Evolutionary conservation across 2,888 invertebrate species (phyloP), one percentile per base, ranked within the genome.

Genomic region (Ramazzottius varieornatus): DNA sequence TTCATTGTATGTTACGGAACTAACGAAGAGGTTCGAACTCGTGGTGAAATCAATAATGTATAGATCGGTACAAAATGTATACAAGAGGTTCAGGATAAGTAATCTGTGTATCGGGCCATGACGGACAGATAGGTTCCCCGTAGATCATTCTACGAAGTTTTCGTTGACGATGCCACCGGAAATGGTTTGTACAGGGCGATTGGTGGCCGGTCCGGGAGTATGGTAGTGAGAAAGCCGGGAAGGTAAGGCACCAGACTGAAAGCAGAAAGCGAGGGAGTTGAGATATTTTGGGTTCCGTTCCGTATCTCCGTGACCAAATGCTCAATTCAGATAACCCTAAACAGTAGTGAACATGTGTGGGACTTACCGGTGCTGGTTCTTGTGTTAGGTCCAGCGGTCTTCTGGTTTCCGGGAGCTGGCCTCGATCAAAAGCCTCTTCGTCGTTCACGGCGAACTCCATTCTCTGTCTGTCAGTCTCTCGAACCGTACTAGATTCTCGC

Each of bases 111-210:
- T n/a, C n/a, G n/a, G n/a, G n/a, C n/a, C n/a, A n/a, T n/a, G n/a
- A n/a, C n/a, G n/a, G n/a, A n/a, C n/a, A n/a, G n/a, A n/a, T n/a
- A n/a, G n/a, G n/a, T n/a, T n/a, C n/a, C n/a, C n/a, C n/a, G n/a
- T n/a, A n/a, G n/a, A n/a, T n/a, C n/a, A n/a, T n/a, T n/a, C n/a
- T n/a, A n/a, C n/a, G n/a, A 54, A 54, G 29, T 54, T 54, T 54
- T 54, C n/a, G 29, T 54, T 54, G 29, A 54, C 54, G 24, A 54
- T 54, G 20, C 54, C 54, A 8, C 54, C 54, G 54, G 54, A 54
- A 24, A 54, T 54, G 20, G 54, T 54, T 16, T 8, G 4, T 16
- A 54, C 4, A n/a, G 20, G n/a, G 4, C 24, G 54, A 16, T 29
- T 54, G 8, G 8, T 16, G 4, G 24, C 24, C 24, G 54, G 13